Evolutionary conservation across 2,888 invertebrate genomes (phyloP), one percentile per base, ranked within the genome.

Genomic region (Phengaris alcon): DNA sequence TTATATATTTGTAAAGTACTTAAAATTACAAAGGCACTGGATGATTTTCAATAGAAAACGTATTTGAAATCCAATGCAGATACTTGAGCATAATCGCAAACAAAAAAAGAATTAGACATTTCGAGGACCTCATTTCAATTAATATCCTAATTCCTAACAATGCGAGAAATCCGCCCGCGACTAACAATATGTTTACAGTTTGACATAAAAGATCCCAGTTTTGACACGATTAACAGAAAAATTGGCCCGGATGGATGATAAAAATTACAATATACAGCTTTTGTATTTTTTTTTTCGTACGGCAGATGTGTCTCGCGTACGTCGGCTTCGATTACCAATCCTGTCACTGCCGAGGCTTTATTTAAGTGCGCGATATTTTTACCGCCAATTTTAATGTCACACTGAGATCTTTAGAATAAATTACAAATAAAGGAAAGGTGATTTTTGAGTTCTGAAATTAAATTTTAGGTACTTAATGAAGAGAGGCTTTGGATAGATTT

Each of bases 211-310:
- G 80, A 83, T 48, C 84, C 78, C 80, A 86, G 85, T 89, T 89
- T 89, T 90, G 89, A 90, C 90, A 87, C 88, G 89, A 90, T 90
- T 89, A 90, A 90, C 87, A 88, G 87, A 88, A 87, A 90, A 90
- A 89, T 90, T 90, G 88, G 85, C 84, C 81, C 81, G 85, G 72
- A 72, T 54, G 72, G 72, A 72, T 72, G 77, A 74, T 76, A 79
- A 84, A 84, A 85, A 85, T 86, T 85, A 83, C 84, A 83, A 86
- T 84, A 85, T 86, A 52, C 82, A 81, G 82, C 84, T 84, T 88
- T 88, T 87, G 86, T 82, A 84, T 86, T 90, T 90, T 91, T 91
- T 89, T 83, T 82, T 80, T 80, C 82, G 80, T 81, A 81, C 82
- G 84, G 90, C 91, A 91, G 91, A 91, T 91, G 90, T 88, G 85